Evolutionary conservation across 2,113 vertebrate species (phyloP).

Genomic region (Peromyscus maniculatus): DNA sequence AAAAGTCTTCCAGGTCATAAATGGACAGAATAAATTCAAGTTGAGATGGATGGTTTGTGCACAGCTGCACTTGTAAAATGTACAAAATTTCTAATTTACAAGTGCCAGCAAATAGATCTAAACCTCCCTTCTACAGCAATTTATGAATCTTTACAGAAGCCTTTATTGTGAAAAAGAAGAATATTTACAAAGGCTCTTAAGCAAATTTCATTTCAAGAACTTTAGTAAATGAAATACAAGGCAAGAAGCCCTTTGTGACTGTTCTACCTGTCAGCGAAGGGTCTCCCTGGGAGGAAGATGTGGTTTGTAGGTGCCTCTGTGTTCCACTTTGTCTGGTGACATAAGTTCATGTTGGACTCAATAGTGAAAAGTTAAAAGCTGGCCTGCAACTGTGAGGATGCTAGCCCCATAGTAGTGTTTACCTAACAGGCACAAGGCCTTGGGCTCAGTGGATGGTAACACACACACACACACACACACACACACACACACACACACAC

Average conservation of each 20-base stretch:
- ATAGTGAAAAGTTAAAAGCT: constrained; percentile 22
- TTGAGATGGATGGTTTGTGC: constrained; percentile 76
- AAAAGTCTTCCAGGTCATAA: constrained; percentile 80
- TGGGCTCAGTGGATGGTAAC: no score
- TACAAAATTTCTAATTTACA: constrained; percentile 84
- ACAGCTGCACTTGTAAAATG: constrained; percentile 68
- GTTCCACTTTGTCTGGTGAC: constrained; percentile 59
- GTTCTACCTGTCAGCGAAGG: not conserved
- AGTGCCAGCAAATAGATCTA: constrained; percentile 82
- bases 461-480: not conserved
- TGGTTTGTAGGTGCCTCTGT: not conserved
- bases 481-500: not conserved
- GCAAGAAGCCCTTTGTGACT: constrained; percentile 1
- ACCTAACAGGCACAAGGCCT: not conserved
- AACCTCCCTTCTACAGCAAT: constrained; percentile 68
- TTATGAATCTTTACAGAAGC: constrained; percentile 62
- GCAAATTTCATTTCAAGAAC: constrained; percentile 69
- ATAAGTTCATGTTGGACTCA: constrained; percentile 55
- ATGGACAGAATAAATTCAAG: constrained; percentile 76
- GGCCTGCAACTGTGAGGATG: no score
- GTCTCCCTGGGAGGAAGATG: constrained; percentile 7
- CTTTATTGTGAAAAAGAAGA: constrained; percentile 66
- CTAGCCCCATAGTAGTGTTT: no score
- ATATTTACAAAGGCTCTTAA: constrained; percentile 74
- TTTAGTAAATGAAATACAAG: constrained; percentile 58